phyloP scores from a whole-genome alignment of 2,797 vertebrate genomes.

The Parauchenoglanis ngamensis region DNA sequence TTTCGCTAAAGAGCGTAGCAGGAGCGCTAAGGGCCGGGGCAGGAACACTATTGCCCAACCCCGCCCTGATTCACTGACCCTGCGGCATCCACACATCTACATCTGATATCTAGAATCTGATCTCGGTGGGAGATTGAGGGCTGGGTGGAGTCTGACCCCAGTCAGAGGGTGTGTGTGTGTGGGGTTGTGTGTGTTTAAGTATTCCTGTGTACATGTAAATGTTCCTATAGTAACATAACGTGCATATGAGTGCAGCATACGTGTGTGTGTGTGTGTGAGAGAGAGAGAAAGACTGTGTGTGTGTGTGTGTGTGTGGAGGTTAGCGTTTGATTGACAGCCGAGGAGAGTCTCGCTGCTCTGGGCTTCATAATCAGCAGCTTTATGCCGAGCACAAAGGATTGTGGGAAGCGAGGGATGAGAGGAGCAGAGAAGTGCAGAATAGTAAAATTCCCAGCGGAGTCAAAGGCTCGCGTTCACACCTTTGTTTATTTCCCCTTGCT shows the following conservation, averaged over 20 bases:
- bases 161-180: conserved; percentile 56
- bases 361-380: conserved; percentile 83
- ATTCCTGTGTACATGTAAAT: conserved; percentile 43
- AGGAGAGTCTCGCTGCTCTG: conserved; percentile 80
- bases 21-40: not conserved
- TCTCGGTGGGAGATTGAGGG: not conserved
- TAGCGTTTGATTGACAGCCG: conserved; percentile 78
- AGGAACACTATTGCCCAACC: not conserved
- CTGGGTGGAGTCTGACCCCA: not conserved
- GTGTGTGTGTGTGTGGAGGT: conserved; percentile 60
- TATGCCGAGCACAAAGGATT: conserved; percentile 83
- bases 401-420: conserved; percentile 77
- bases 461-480: conserved; percentile 77
- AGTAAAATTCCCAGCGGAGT: conserved; percentile 81
- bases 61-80: not conserved
- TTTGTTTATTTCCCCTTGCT: conserved; percentile 81
- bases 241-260: not conserved
- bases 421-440: conserved; percentile 79
- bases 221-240: conserved; percentile 17
- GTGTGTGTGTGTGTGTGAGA: conserved; percentile 52
- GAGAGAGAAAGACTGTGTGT: not conserved
- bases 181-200: conserved; percentile 56
- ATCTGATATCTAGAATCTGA: not conserved
- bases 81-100: not conserved
- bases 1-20: not conserved